Evolutionary conservation across 2,888 invertebrate species (phyloP), one percentile per base, ranked within the genome.

Genomic region (Amiota minor): DNA sequence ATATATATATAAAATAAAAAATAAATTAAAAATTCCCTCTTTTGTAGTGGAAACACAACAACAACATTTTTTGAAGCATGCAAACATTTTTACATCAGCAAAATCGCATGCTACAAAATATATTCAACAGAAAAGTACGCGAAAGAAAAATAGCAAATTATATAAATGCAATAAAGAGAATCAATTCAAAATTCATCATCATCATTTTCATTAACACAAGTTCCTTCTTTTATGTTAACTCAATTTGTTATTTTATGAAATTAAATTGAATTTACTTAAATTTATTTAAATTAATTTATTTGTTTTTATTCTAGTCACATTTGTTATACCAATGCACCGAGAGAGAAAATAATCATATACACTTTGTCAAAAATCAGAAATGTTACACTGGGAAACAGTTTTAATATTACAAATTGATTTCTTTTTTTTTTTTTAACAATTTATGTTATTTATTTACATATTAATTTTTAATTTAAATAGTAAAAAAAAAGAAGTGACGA

Each of bases 281-380:
- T 85, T 75, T 75, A 78, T 84, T 59, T 50, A 49, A 68, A 47
- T 11, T 46, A 62, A 18, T 68, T 72, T 20, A 50, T 56, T 53
- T 49, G 18, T 68, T 68, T 35, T 50, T 62, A 35, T 55, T 46
- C 6, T 84, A 70, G 72, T 77, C 86, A 83, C 86, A 83, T 85
- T 84, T 78, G 85, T 85, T 83, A 84, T 72, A 82, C 77, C 76
- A 73, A 77, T 76, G 82, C 83, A 83, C 83, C 68, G 74, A 20
- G 59, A 11, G 35, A 35, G 35, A 35, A 35, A 35, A 6, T 6
- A 35, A 35, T 35, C 59, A 59, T 20, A 59, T 18, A 56, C 53
- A 35, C 35, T n/a, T n/a, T n/a, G n/a, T n/a, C n/a, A n/a, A n/a
- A n/a, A n/a, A n/a, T n/a, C n/a, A n/a, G n/a, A n/a, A n/a, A n/a